A percentile compares a stretch with the other conserved stretches of the same genome.
These are phyloP conservation scores for Pomacea canaliculata DNA, from an alignment of 2,888 invertebrate species.

Conservation along the genomic window DNA sequence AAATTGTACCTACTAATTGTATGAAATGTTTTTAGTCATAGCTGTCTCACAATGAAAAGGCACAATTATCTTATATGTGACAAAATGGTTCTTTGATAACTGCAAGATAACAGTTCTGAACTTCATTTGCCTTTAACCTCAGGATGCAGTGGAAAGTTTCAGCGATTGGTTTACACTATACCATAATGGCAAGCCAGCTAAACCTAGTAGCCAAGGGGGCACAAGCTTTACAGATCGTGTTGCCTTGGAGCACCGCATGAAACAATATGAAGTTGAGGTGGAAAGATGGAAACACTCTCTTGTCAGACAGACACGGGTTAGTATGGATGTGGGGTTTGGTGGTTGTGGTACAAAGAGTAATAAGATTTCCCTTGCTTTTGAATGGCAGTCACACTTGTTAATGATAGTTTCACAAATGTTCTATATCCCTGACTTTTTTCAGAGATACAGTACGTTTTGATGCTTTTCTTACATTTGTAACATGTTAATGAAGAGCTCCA, in stretches of 20 bases:
- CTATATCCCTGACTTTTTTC: no score
- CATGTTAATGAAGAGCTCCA: no score
- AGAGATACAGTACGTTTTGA: no score
- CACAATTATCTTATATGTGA: no score
- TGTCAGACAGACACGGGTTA: slow-evolving; percentile 79
- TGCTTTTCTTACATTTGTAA: no score
- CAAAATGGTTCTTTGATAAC: no score
- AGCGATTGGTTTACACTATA: slow-evolving; percentile 89
- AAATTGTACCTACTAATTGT: no score
- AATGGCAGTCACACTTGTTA: no score
- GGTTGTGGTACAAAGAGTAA: not conserved
- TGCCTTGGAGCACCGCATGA: slow-evolving; percentile 86
- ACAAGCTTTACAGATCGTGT: slow-evolving; percentile 87
- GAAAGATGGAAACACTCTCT: slow-evolving; percentile 76
- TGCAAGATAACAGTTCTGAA: no score
- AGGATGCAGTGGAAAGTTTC: slow-evolving; percentile 87
- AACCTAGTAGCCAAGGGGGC: slow-evolving; percentile 56
- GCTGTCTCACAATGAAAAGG: no score
- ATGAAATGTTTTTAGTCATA: no score
- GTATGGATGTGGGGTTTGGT: slow-evolving; percentile 30
- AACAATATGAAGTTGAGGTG: slow-evolving; percentile 83
- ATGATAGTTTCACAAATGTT: no score
- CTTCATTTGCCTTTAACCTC: slow-evolving; percentile 19
- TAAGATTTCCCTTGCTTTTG: not conserved
- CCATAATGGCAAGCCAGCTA: slow-evolving; percentile 81